Evolutionary conservation across 2,113 vertebrate species (phyloP).

Genomic region (Psittacus erithacus): DNA sequence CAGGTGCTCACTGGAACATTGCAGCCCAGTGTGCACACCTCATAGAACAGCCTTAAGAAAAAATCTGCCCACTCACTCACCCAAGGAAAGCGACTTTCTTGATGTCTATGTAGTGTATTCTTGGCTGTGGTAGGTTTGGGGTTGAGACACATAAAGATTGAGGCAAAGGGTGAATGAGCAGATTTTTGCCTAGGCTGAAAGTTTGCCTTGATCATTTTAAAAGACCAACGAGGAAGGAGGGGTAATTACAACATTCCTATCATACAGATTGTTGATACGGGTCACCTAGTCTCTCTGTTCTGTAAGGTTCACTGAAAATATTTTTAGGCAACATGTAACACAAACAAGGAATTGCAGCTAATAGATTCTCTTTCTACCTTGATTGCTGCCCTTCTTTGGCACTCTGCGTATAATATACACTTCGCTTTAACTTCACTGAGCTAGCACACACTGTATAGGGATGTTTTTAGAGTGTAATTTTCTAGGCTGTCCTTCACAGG

Average conservation of each 20-base stretch:
- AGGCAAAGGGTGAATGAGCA: slow-evolving; percentile 3
- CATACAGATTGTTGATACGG: not conserved
- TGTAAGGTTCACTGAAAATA: not conserved
- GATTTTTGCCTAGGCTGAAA: slow-evolving; percentile 29
- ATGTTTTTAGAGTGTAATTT: not conserved
- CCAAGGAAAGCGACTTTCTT: not conserved
- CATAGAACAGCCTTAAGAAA: not conserved
- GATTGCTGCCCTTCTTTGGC: not conserved
- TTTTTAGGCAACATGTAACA: not conserved
- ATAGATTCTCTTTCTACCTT: not conserved
- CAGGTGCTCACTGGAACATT: not conserved
- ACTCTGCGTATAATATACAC: not conserved
- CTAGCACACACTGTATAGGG: not conserved
- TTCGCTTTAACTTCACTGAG: not conserved
- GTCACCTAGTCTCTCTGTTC: slow-evolving; percentile 4
- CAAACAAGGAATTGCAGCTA: not conserved
- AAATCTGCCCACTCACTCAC: not conserved
- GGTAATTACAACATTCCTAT: not conserved
- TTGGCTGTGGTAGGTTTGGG: not conserved
- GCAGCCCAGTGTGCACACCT: not conserved
- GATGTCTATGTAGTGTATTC: not conserved
- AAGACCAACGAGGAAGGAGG: not conserved
- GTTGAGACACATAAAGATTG: not conserved
- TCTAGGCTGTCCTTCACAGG: not conserved
- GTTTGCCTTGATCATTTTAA: not conserved